Base-by-base conservation (phyloP, 2,113 vertebrate genomes). In the Cranoglanis bouderius region DNA sequence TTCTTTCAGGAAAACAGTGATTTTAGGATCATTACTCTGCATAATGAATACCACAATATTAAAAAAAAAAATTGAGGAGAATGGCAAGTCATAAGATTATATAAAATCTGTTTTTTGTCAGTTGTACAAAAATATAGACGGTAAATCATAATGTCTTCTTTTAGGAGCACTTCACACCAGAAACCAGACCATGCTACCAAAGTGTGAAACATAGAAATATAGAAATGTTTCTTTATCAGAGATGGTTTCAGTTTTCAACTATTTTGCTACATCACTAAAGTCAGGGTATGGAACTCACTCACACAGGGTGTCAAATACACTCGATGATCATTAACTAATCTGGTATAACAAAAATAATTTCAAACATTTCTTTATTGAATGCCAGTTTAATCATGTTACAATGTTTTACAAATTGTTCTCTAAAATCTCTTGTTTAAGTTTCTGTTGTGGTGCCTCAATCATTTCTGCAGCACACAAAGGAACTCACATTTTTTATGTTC, bases 401-500 rank as follows among this genome's bases (percentile, higher is more conserved):
- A 19, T 65, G 32, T 21, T 72, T 72, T 72, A 53, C 16, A 55
- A 53, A 53, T 51, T 59, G 24, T 32, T 1, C n/a, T 40, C 57
- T 35, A 35, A 43, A 72, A 9, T 85, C 40, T 85, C 63, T 53
- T n/a, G 12, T 46, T 59, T 59, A 59, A 10, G 29, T 67, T 35
- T 38, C n/a, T 35, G 26, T 85, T 49, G 1, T 75, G 53, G 53
- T 43, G 55, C 21, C 70, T 61, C 10, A 6, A 35, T 80, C 38
- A 38, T 53, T 53, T 82, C 46, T 35, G 19, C 59, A 49, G 70
- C 85, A 49, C 85, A 86, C 70, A 75, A 86, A 86, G 35, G 35
- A 77, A 14, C 55, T 67, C 32, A 57, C 61, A 51, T 87, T 84
- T 84, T 21, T 74, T 84, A 32, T 26, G 55, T 61, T 40, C n/a